Evolutionary conservation across 2,113 vertebrate genomes (phyloP), one percentile per base, ranked within the genome.

Genomic region (Alaudala cheleensis): DNA sequence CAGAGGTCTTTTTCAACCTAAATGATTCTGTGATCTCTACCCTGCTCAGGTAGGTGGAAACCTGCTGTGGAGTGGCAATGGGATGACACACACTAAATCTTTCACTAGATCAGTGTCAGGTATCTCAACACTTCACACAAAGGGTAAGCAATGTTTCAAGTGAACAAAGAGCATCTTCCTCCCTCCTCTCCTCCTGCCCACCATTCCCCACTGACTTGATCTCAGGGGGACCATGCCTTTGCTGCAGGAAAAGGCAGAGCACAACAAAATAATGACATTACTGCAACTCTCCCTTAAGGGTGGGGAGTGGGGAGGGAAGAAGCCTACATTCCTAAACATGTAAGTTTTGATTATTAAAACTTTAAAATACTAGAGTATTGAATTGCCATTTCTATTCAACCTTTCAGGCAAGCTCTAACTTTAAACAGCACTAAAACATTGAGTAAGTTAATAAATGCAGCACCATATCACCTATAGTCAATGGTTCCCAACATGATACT

Each of bases 241-340:
- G 1, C 34, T 28, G 44, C 19, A 92, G 51, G 12, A 71, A 57
- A 93, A 45, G 45, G 23, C 42, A 90, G 49, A 44, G 37, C 17
- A 81, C 17, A 44, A 37, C 37, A 70, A 53, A 72, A 19, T 53
- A 40, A 44, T 5, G 3, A 58, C 58, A 53, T 21, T 21, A 8
- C 7, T 37, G n/a, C 18, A 91, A 42, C 33, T 33, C 64, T 77
- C 13, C 6, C 20, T 82, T 53, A 29, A 45, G 25, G 14, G 12
- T 1, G 2, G 22, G 8, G 22, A 18, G 16, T 1, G 7, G 11
- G 18, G 10, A 23, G 22, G 12, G 23, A 7, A 33, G 2, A 6
- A 64, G 10, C 2, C 51, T 29, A 11, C 69, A 51, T 67, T 90
- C 51, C 47, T 70, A 62, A 77, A 34, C 16, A 16, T 2, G 3